Evolutionary conservation across 2,888 invertebrate genomes (phyloP).

Genomic region (Drosophila histrio): DNA sequence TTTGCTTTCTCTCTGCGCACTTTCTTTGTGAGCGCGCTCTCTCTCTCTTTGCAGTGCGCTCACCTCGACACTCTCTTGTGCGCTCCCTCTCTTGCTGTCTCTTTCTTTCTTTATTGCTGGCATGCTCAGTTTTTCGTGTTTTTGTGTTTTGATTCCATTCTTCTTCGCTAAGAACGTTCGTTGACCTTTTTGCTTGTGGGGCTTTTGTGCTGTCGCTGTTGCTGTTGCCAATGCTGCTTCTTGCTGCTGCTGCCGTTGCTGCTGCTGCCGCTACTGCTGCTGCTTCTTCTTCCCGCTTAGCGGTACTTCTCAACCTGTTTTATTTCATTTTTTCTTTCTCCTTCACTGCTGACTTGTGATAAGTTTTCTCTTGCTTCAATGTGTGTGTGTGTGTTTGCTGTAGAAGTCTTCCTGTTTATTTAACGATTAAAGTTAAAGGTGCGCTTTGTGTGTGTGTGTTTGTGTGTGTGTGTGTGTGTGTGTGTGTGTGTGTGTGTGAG

Average conservation of each 20-base stretch:
- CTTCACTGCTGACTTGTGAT: constrained; percentile 61
- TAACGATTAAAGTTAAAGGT: constrained; percentile 71
- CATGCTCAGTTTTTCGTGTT: constrained; percentile 73
- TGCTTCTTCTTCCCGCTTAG: constrained; percentile 66
- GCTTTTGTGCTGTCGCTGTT: constrained; percentile 48
- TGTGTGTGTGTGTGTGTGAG: not conserved
- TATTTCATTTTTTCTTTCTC: constrained; percentile 50
- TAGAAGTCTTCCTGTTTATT: constrained; percentile 79
- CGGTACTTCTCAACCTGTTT: constrained; percentile 80
- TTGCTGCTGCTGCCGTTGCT: constrained; percentile 5
- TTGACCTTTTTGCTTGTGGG: constrained; percentile 77
- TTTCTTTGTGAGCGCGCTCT: constrained; percentile 28
- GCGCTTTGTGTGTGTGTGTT: constrained; percentile 39
- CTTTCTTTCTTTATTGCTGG: constrained; percentile 39
- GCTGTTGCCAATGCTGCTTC: constrained; percentile 19
- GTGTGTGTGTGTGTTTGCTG: constrained; percentile 58
- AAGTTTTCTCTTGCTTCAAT: constrained; percentile 39
- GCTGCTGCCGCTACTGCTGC: constrained; percentile 18
- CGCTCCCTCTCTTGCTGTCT: constrained; percentile 24
- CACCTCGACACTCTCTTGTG: constrained; percentile 4
- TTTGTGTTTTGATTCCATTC: constrained; percentile 83
- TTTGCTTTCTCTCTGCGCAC: constrained; percentile 39
- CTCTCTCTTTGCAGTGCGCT: constrained; percentile 2
- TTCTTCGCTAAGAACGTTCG: constrained; percentile 83
- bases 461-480: not conserved